Evolutionary conservation across 1,140 invertebrate species (phyloP).

Genomic region (Drosophila fuyamai): DNA sequence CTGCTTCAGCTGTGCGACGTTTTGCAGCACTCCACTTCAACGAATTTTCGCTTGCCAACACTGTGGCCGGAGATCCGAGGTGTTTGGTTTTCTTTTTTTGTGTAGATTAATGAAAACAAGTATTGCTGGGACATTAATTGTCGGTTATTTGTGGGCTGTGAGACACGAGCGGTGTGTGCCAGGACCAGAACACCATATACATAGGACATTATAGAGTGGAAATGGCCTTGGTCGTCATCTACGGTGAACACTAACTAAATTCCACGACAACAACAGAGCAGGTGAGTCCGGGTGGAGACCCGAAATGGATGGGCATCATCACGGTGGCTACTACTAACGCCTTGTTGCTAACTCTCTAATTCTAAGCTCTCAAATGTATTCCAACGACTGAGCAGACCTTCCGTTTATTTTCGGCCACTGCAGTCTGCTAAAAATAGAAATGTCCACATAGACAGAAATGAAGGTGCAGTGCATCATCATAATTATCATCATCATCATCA

Average conservation of each 20-base stretch:
- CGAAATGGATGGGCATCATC: neutral
- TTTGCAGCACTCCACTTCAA: too few species aligned
- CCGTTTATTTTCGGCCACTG: conserved; percentile 10
- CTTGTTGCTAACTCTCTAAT: conserved; percentile 31
- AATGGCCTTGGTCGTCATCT: conserved; percentile 10
- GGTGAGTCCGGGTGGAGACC: conserved; percentile 13
- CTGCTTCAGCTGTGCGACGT: too few species aligned
- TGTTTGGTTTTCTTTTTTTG: conserved; percentile 7
- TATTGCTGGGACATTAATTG: neutral
- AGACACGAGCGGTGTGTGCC: neutral
- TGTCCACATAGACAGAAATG: conserved; percentile 16
- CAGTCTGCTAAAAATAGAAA: conserved; percentile 38
- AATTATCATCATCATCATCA: neutral
- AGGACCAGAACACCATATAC: neutral
- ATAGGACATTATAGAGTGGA: neutral
- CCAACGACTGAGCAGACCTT: neutral
- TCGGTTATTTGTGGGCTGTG: neutral
- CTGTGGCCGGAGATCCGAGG: neutral
- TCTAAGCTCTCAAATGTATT: neutral
- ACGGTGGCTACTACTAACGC: conserved; percentile 1
- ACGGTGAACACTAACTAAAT: conserved; percentile 5
- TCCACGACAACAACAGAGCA: conserved; percentile 20
- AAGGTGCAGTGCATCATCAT: conserved; percentile 19
- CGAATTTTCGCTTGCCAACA: too few species aligned
- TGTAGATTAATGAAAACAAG: conserved; percentile 25